Conservation (phyloP, 2,888 invertebrate species). For the Drosophila subquinaria region DNA sequence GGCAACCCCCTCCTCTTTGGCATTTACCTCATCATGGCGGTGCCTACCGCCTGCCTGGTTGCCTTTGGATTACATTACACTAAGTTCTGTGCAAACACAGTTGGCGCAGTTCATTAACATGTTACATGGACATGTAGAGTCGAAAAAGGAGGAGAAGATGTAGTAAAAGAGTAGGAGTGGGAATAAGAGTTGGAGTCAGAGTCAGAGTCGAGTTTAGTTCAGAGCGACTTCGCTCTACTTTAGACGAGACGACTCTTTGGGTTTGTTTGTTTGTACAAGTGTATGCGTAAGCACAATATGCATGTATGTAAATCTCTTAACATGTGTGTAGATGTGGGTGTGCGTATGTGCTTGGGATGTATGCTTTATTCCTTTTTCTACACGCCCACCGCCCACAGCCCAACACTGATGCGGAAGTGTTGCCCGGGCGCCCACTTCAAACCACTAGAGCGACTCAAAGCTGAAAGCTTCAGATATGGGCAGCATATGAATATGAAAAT, state of each 20-base stretch:
- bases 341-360: slow-evolving; percentile 13
- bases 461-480: slow-evolving; percentile 59
- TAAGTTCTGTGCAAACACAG: slow-evolving; percentile 82
- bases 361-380: slow-evolving; percentile 66
- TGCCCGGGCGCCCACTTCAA: slow-evolving; percentile 73
- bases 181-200: slow-evolving; percentile 14
- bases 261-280: slow-evolving; percentile 71
- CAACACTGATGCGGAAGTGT: slow-evolving; percentile 72
- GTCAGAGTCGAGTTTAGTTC: slow-evolving; percentile 62
- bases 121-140: slow-evolving; percentile 75
- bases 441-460: slow-evolving; percentile 69
- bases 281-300: slow-evolving; percentile 79
- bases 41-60: slow-evolving; percentile 51
- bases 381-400: slow-evolving; percentile 22
- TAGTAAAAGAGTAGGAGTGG: background rate
- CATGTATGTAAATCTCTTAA: slow-evolving; percentile 52
- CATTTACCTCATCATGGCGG: slow-evolving; percentile 21
- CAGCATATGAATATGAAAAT: slow-evolving; percentile 62
- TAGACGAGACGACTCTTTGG: slow-evolving; percentile 69
- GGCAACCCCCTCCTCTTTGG: background rate
- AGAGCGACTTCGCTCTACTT: slow-evolving; percentile 68
- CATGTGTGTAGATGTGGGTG: slow-evolving; percentile 2
- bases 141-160: background rate
- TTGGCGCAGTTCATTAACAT: slow-evolving; percentile 83
- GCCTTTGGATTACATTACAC: slow-evolving; percentile 77